Base-by-base conservation (phyloP, 2,113 vertebrate genomes). In the Actinemys pallida region DNA sequence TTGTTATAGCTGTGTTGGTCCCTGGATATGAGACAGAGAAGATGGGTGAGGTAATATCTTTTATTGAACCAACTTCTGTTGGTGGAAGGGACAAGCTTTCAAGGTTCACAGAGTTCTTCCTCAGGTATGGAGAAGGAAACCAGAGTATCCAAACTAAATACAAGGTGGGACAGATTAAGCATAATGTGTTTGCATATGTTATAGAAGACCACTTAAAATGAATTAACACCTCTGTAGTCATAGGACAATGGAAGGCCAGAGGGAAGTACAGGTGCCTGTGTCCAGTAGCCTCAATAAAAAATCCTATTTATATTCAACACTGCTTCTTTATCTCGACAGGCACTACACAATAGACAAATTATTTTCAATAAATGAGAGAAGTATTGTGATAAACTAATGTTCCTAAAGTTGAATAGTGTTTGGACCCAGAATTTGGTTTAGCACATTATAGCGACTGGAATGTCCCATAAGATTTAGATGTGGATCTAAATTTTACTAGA, bases 361-460 rank as follows among this genome's bases (percentile, higher is more conserved):
- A 39, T 42, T 94, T 97, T 72, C 25, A 89, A 91, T 85, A 93
- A 96, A 94, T 72, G n/a, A 89, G 56, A 42, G 57, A 84, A 35
- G 86, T 94, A 90, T 89, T 96, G 78, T 88, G 72, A 87, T 72
- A 94, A 93, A 93, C 93, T 96, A 90, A 83, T 62, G 76, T 94
- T 94, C 75, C 72, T 88, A 72, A 84, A 52, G 83, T 14, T n/a
- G 59, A 88, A 86, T 57, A 92, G 82, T 75, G 81, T 31, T 59
- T 83, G 84, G 90, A 85, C 92, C 90, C 94, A 62, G 57, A 62
- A 62, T 39, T 39, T n/a, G 65, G 35, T 72, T 72, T 72, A 72
- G n/a, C n/a, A 39, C 9, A 82, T 93, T 69, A 45, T 93, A 93
- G 83, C 56, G 83, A 89, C n/a, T 35, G 54, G 79, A 93, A 31